phyloP scores from a whole-genome alignment of 2,113 vertebrate species.

The Ahaetulla prasina region DNA sequence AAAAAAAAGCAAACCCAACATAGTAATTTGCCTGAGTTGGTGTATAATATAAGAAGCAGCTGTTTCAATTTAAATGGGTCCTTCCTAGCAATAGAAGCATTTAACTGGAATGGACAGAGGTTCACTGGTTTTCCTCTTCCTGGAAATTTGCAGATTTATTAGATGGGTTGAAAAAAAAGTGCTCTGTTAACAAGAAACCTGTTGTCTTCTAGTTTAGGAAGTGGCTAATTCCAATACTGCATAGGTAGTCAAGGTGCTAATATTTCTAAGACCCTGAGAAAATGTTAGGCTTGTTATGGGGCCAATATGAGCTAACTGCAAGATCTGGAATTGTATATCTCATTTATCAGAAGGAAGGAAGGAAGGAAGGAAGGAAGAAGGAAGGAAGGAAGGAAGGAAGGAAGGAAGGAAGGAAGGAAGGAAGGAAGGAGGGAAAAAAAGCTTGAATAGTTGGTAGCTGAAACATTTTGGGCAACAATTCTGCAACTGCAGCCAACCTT shows the following conservation, averaged over 20 bases:
- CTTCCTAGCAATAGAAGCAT: neutral
- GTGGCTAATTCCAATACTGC: neutral
- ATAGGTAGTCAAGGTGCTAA: neutral
- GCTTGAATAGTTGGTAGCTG: neutral
- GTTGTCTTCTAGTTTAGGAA: neutral
- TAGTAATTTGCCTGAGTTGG: neutral
- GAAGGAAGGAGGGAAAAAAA: neutral
- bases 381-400: too few relatives aligned
- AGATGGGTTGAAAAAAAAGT: neutral
- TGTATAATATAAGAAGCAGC: neutral
- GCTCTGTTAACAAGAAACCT: neutral
- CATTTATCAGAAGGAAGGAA: neutral
- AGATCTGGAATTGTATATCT: neutral
- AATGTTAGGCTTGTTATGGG: neutral
- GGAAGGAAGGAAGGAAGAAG: too few relatives aligned
- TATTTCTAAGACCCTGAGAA: neutral
- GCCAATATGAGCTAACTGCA: neutral
- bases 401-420: too few relatives aligned
- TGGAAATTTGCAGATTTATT: neutral
- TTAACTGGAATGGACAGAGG: neutral
- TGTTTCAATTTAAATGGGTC: neutral
- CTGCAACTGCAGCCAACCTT: neutral
- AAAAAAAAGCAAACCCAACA: neutral
- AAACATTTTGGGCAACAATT: neutral
- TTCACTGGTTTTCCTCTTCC: neutral